These are phyloP conservation scores for Naso thynnoides DNA, from an alignment of 2,797 vertebrate genomes.

Conservation along the genomic window DNA sequence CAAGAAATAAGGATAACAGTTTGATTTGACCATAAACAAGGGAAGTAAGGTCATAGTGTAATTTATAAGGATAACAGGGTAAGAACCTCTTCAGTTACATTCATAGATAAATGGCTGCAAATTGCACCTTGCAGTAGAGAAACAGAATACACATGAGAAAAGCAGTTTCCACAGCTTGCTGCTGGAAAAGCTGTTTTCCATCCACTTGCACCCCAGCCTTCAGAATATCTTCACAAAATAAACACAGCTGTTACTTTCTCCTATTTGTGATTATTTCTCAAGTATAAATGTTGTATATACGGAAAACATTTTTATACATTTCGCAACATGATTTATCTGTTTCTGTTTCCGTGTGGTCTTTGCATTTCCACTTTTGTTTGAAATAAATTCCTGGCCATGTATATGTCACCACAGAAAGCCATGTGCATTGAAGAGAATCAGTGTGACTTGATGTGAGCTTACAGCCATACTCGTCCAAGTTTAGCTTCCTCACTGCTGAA, in stretches of 20 bases:
- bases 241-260: constrained; percentile 78
- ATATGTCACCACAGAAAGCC: constrained; percentile 73
- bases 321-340: constrained; percentile 40
- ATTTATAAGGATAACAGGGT: constrained; percentile 69
- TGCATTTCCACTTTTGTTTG: constrained; percentile 39
- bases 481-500: constrained; percentile 54
- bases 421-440: constrained; percentile 70
- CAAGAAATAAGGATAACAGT: constrained; percentile 5
- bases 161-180: constrained; percentile 37
- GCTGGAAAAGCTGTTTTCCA: constrained; percentile 52
- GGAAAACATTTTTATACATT: constrained; percentile 65
- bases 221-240: constrained; percentile 70
- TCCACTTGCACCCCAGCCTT: constrained; percentile 42
- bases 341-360: constrained; percentile 50
- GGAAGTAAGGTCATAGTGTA: constrained; percentile 29
- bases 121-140: constrained; percentile 25
- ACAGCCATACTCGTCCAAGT: constrained; percentile 72
- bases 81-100: constrained; percentile 39
- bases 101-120: constrained; percentile 33
- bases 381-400: constrained; percentile 45
- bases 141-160: constrained; percentile 33
- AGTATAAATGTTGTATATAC: constrained; percentile 72
- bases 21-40: constrained; percentile 21
- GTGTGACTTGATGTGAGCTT: constrained; percentile 58
- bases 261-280: constrained; percentile 69